These are phyloP conservation scores for Cardiocondyla obscurior DNA, from an alignment of 1,140 invertebrate species.

Conservation along the genomic window DNA sequence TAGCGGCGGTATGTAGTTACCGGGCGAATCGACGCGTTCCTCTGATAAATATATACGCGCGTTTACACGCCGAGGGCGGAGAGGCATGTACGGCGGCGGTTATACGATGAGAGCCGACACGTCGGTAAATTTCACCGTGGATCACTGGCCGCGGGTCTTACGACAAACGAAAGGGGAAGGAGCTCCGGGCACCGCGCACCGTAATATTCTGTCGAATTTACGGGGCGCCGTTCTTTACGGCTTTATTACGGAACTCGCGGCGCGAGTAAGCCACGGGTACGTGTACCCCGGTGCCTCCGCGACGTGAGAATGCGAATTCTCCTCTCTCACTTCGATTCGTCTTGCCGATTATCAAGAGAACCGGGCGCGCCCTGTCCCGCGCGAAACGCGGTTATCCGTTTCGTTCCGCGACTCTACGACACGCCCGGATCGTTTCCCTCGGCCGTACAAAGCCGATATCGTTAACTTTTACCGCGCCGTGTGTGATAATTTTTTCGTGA, in stretches of 20 bases:
- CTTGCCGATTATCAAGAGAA: constrained; percentile 24
- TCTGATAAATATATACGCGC: constrained; percentile 59
- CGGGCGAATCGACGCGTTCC: constrained; percentile 60
- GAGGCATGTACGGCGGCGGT: constrained; percentile 30
- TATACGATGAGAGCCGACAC: constrained; percentile 67
- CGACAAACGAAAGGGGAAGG: constrained; percentile 70
- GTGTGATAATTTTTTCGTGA: not conserved
- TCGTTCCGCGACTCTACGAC: not conserved
- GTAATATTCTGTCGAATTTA: constrained; percentile 78
- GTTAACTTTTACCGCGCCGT: constrained; percentile 24
- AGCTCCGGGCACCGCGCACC: constrained; percentile 48
- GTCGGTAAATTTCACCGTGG: constrained; percentile 74
- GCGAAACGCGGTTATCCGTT: constrained; percentile 9
- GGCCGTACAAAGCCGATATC: constrained; percentile 28
- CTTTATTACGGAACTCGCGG: constrained; percentile 74
- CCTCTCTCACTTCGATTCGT: constrained; percentile 6
- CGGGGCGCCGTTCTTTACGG: constrained; percentile 71
- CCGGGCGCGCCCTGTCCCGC: not conserved
- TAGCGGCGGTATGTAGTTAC: constrained; percentile 36
- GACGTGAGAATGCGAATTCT: not conserved
- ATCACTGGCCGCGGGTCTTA: constrained; percentile 70
- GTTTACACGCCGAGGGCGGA: not conserved
- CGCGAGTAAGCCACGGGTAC: constrained; percentile 45
- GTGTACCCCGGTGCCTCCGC: not conserved
- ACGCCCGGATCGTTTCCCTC: not conserved